Evolutionary conservation across 1,140 invertebrate species (phyloP).

Genomic region (Polypedilum pembai): DNA sequence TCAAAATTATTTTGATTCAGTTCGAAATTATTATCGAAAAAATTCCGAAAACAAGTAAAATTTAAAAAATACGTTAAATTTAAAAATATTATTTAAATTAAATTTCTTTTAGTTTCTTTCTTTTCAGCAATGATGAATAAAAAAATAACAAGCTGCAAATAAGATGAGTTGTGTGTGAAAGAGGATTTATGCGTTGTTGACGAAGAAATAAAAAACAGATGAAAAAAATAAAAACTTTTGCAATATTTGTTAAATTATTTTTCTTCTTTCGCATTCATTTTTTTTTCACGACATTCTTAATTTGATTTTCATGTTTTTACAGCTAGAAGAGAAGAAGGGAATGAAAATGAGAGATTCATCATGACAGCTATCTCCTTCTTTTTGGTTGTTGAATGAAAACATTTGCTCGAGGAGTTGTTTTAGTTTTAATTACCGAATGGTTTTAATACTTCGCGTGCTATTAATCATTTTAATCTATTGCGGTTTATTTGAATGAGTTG

Average conservation of each 20-base stretch:
- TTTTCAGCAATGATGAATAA: too few species aligned
- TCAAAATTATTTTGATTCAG: too few species aligned
- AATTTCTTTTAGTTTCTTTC: too few species aligned
- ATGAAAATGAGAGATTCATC: neutral
- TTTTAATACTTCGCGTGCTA: constrained; percentile 17
- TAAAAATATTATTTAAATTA: too few species aligned
- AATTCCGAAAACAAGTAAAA: too few species aligned
- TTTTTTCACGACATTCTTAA: neutral
- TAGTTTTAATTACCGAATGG: constrained; percentile 18
- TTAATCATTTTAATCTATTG: constrained; percentile 19
- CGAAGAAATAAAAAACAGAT: neutral
- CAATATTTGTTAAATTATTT: neutral
- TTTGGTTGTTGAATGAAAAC: neutral
- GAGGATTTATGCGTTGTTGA: too few species aligned
- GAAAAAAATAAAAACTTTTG: neutral
- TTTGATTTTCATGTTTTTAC: constrained; percentile 14
- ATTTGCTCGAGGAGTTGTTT: constrained; percentile 4
- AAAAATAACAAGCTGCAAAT: too few species aligned
- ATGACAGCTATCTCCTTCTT: too few species aligned
- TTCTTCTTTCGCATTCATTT: neutral
- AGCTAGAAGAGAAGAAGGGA: neutral
- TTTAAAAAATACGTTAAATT: too few species aligned
- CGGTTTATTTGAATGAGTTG: neutral
- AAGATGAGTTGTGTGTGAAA: too few species aligned
- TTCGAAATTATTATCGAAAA: too few species aligned